Base-by-base conservation (phyloP, 2,797 vertebrate species). In the Gobio occitaniae region DNA sequence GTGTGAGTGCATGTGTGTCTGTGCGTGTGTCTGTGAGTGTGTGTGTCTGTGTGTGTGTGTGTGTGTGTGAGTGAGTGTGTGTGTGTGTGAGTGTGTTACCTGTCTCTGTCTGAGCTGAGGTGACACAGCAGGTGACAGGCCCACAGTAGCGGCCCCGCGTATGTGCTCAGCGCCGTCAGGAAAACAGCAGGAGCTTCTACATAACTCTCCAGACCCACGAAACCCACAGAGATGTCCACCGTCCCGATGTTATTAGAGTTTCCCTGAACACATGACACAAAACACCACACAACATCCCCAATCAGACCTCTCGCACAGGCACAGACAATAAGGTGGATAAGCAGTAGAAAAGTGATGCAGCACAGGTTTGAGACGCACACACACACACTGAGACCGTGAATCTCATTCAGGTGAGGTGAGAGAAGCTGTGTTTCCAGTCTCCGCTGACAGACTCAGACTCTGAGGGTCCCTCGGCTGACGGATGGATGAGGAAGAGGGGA, bases 171-270 rank as follows among this genome's bases (percentile, higher is more conserved):
- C 0, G 93, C 94, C 0, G 97, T 99, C 71, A 99, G 91, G 86
- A 99, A 92, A 78, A 97, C 76, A 36, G 98, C 97, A 21, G 97
- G 97, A 36, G 95, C 92, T 87, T 97, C 96, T 15, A 97, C 82
- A 13, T 98, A 99, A 87, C 94, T 95, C 77, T 97, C 96, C 78
- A 99, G 92, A 36, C 98, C 98, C 80, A 99, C 95, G 50, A 98
- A 99, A 80, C 98, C 97, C 1, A 97, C 97, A 0, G 98, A 98
- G 89, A 99, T 91, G 92, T 99, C 98, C 52, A 99, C 94, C 0
- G 96, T 97, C 89, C 95, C 95, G 13, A 99, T 97, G 92, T 96
- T 97, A 91, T 99, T 99, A 86, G 98, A 99, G 91, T 99, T 99
- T 3, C 98, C 98, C 98, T 99, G 93, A 86, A 92, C 93, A 70